A percentile compares a stretch with the other conserved stretches of the same genome.
Evolutionary conservation across 2,888 invertebrate species (phyloP).

Genomic region (Ophion ventricosus): DNA sequence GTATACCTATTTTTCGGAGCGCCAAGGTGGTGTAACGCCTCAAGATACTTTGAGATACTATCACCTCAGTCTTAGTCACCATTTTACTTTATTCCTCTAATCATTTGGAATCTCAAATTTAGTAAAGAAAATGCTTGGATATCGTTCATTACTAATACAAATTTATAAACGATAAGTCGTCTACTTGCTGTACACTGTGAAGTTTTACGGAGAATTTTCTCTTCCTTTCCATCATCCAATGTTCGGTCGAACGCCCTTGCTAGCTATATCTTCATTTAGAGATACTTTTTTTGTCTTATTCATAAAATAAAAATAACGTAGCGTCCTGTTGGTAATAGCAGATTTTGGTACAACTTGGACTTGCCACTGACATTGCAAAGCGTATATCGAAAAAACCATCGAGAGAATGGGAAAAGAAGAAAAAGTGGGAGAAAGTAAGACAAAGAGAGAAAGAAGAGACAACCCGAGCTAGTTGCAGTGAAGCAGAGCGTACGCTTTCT

Average conservation of each 20-base stretch:
- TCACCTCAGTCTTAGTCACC: too few relatives aligned
- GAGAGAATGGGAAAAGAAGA: background rate
- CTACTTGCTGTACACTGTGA: background rate
- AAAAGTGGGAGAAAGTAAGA: slow-evolving; percentile 14
- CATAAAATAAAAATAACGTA: slow-evolving; percentile 58
- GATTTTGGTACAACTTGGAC: slow-evolving; percentile 37
- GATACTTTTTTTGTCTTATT: slow-evolving; percentile 20
- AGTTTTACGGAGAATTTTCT: background rate
- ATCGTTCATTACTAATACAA: too few relatives aligned
- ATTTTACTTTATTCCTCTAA: too few relatives aligned
- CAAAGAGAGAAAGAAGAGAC: slow-evolving; percentile 17
- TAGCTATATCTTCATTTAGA: slow-evolving; percentile 33
- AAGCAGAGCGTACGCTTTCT: slow-evolving; percentile 44
- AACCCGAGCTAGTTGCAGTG: slow-evolving; percentile 42
- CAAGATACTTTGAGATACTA: too few relatives aligned
- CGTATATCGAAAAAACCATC: slow-evolving; percentile 21
- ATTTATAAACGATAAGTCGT: background rate
- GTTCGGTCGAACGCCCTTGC: slow-evolving; percentile 23
- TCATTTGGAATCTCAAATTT: too few relatives aligned
- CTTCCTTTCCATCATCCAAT: slow-evolving; percentile 7
- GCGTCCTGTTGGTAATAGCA: slow-evolving; percentile 42
- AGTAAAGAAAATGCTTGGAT: too few relatives aligned
- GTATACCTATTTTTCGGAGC: too few relatives aligned
- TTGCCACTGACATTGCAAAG: slow-evolving; percentile 33
- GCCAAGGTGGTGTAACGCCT: too few relatives aligned